These are phyloP conservation scores for Paralichthys olivaceus DNA, from an alignment of 2,113 vertebrate species.

Conservation along the genomic window DNA sequence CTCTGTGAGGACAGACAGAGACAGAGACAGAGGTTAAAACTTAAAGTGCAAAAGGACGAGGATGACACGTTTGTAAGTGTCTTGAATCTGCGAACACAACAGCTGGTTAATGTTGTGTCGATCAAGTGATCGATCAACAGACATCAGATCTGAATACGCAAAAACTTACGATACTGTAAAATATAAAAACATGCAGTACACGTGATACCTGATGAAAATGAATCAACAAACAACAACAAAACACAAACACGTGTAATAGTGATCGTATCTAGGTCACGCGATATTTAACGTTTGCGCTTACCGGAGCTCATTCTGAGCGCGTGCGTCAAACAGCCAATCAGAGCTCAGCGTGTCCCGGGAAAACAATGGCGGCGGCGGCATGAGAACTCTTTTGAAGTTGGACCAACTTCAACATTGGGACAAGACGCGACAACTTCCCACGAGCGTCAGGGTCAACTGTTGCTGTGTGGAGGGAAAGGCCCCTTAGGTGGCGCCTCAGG, in stretches of 20 bases:
- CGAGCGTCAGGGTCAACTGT: neutral
- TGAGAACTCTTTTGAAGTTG: neutral
- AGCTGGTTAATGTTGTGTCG: no score
- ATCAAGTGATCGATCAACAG: no score
- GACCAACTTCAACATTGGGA: neutral
- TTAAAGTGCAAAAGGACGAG: neutral
- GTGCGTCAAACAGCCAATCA: conserved; percentile 7
- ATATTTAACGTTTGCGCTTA: conserved; percentile 38
- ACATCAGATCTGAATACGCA: no score
- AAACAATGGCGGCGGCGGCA: neutral
- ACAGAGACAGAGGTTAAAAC: neutral
- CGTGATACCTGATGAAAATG: no score
- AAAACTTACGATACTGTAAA: no score
- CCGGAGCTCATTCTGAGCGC: conserved; percentile 62
- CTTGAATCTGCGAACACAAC: no score
- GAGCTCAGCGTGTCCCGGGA: neutral
- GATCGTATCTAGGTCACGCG: neutral
- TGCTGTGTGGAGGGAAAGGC: conserved; percentile 10
- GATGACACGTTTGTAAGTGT: neutral
- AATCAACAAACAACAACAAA: no score
- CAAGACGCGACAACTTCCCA: neutral
- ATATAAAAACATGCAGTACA: no score
- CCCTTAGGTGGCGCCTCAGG: conserved; percentile 31
- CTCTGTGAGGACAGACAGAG: conserved; percentile 64
- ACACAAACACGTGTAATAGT: no score